Conservation (phyloP, 2,113 vertebrate species). For the Sinocyclocheilus rhinocerous region DNA sequence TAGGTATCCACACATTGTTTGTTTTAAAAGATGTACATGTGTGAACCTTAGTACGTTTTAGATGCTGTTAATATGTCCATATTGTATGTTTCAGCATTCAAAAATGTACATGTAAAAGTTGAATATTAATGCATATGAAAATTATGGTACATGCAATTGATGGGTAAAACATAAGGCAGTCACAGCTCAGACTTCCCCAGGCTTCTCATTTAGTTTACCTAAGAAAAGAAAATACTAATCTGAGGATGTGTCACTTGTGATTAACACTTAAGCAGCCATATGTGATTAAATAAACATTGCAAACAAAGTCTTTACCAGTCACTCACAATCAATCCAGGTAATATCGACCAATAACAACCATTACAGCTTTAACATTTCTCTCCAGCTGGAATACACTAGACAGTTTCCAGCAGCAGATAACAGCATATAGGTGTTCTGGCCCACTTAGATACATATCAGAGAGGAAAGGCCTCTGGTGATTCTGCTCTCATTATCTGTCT, state of each 20-base stretch:
- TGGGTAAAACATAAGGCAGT: neutral
- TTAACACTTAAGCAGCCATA: neutral
- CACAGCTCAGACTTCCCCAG: neutral
- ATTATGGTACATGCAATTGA: neutral
- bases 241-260: neutral
- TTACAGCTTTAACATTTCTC: conserved; percentile 14
- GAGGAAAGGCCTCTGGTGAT: conserved; percentile 40
- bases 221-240: conserved; percentile 13
- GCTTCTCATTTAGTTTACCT: neutral
- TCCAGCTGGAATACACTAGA: neutral
- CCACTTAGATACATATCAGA: conserved; percentile 25
- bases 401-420: conserved; percentile 41
- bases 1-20: too few relatives aligned
- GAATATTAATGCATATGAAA: neutral
- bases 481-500: conserved; percentile 39
- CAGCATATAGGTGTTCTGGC: conserved; percentile 38
- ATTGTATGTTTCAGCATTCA: neutral
- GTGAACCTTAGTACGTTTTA: neutral
- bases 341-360: conserved; percentile 13
- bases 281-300: neutral
- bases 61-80: too few relatives aligned
- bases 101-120: neutral
- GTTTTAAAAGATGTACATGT: neutral
- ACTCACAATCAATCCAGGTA: conserved; percentile 39
- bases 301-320: conserved; percentile 37